These are phyloP conservation scores for Montipora cactus DNA, from an alignment of 64 coral and sea anemone species.

Conservation along the genomic window DNA sequence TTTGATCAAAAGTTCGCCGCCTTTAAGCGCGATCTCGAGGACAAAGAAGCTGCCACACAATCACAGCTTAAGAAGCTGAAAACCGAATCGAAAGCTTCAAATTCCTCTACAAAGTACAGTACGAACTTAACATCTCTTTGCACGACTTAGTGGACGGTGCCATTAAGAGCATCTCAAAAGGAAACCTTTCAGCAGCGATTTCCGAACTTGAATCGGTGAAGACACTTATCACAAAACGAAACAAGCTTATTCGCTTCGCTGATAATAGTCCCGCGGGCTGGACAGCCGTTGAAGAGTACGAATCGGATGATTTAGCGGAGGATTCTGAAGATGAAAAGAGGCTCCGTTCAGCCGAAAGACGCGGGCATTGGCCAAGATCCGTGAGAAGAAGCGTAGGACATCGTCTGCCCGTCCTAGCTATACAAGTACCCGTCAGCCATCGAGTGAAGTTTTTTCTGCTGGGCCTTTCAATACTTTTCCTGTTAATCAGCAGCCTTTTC, in stretches of 20 bases:
- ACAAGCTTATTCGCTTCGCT: conserved; percentile 60
- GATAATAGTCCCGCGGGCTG: conserved; percentile 71
- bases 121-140: conserved; percentile 46
- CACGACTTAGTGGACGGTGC: conserved; percentile 22
- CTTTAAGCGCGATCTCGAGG: conserved; percentile 63
- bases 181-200: conserved; percentile 13
- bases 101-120: conserved; percentile 58
- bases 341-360: conserved; percentile 44
- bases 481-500: conserved; percentile 31
- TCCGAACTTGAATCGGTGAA: conserved; percentile 12
- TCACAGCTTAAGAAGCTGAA: conserved; percentile 67
- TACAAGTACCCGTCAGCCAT: not conserved
- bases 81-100: conserved; percentile 59
- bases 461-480: conserved; percentile 28
- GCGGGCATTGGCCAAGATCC: conserved; percentile 59
- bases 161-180: conserved; percentile 16
- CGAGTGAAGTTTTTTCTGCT: not conserved
- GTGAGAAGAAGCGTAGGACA: conserved; percentile 40
- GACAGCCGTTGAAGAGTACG: conserved; percentile 57
- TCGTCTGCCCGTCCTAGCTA: not conserved
- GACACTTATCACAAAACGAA: conserved; percentile 42
- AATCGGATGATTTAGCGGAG: conserved; percentile 58
- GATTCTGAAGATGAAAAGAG: conserved; percentile 67
- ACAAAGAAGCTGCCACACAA: conserved; percentile 13
- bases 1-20: conserved; percentile 47